phyloP scores from a whole-genome alignment of 2,113 vertebrate genomes.

The Sylvilagus bachmani region DNA sequence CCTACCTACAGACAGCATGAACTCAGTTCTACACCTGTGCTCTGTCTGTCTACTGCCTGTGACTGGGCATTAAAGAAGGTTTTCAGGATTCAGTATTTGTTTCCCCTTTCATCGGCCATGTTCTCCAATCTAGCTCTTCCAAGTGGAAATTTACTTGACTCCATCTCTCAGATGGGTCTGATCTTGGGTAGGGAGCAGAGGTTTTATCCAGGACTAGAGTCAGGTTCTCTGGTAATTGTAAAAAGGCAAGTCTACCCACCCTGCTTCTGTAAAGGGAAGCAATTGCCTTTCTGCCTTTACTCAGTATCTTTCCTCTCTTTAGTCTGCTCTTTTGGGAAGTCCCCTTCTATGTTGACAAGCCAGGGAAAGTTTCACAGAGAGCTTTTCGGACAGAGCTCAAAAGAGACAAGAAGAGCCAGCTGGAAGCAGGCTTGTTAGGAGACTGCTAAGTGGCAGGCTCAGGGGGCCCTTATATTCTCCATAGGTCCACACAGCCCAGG shows the following conservation, averaged over 20 bases:
- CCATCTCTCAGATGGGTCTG: background rate
- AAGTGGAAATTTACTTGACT: background rate
- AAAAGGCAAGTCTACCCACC: background rate
- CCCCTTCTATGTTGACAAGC: background rate
- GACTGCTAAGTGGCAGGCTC: conserved; percentile 4
- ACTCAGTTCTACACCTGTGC: background rate
- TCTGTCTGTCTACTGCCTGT: background rate
- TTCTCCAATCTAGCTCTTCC: background rate
- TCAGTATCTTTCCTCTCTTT: conserved; percentile 13
- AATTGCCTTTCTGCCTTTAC: conserved; percentile 39
- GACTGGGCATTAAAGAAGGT: background rate
- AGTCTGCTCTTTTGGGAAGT: background rate
- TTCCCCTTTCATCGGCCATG: background rate
- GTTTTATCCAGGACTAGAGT: background rate
- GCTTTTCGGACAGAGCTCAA: conserved; percentile 4
- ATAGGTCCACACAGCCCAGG: background rate
- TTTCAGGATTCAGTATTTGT: background rate
- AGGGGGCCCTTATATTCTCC: background rate
- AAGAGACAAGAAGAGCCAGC: background rate
- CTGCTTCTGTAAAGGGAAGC: background rate
- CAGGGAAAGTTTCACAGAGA: background rate
- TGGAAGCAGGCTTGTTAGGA: background rate
- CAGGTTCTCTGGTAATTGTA: conserved; percentile 13
- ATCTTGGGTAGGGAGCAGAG: background rate
- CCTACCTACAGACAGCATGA: background rate